Conservation (phyloP, 2,113 vertebrate species). For the Megaceryle maxima region DNA sequence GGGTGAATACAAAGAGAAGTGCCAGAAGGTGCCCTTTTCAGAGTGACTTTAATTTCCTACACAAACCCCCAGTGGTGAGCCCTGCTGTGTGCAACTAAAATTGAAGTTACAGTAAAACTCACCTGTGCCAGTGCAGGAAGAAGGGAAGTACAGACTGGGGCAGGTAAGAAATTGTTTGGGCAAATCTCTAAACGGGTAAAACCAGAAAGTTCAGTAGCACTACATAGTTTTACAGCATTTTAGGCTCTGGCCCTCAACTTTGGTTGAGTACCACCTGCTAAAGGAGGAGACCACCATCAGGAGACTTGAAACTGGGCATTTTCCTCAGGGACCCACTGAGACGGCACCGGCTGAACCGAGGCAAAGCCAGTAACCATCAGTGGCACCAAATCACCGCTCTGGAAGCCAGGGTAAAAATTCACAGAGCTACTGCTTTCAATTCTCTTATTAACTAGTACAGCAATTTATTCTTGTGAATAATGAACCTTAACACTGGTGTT, state of each 20-base stretch:
- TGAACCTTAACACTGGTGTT: not conserved
- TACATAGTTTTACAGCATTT: not conserved
- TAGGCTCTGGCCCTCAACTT: not conserved
- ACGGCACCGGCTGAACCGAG: not conserved
- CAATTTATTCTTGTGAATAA: constrained; percentile 15
- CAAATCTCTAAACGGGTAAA: not conserved
- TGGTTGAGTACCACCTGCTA: not conserved
- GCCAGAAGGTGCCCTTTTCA: not conserved
- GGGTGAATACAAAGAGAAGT: not conserved
- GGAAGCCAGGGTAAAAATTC: not conserved
- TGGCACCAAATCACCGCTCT: not conserved
- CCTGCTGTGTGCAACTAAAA: not conserved
- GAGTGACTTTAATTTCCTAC: rapidly evolving
- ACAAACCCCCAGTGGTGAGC: not conserved
- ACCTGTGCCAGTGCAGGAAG: not conserved
- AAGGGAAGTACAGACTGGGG: not conserved
- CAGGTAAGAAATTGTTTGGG: not conserved
- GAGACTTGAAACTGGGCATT: not conserved
- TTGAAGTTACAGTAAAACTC: not conserved
- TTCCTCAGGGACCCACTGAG: not conserved
- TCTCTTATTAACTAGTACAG: not conserved
- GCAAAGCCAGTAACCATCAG: not conserved
- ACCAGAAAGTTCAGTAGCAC: not conserved
- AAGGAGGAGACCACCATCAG: not conserved
- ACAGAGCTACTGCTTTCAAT: not conserved